Base-by-base conservation (phyloP, 2,888 invertebrate genomes). In the Vanessa cardui region DNA sequence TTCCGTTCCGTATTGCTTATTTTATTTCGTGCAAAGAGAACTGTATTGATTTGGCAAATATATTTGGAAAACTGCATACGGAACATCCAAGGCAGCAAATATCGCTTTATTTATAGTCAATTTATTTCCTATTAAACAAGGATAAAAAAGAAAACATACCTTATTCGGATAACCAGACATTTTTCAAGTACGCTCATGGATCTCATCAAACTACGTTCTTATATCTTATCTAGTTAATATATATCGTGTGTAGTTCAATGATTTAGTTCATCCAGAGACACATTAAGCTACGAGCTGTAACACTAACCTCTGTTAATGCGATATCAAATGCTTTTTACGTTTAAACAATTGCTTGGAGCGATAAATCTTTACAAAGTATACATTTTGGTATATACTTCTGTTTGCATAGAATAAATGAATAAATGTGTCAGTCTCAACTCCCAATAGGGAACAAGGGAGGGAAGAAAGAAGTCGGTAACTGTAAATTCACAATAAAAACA, bases 211-310 rank as follows among this genome's bases (percentile, higher is more conserved):
- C 16, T 16, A 33, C 9, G 5, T 5, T 26, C 20, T 6, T 26
- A 20, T 56, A 58, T 20, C 60, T 49, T 39, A 54, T 66, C 66
- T 45, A 66, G 61, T 49, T 26, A 21, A 18, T 8, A 18, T 47
- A 44, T 26, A 47, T 39, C n/a, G 31, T 20, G 18, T 33, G 3
- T 31, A 56, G 62, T 21, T 62, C 50, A 58, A 49, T 67, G 58
- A 62, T 62, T 67, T 62, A 62, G 21, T 62, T 62, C 31, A 49
- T 54, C 58, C 58, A 58, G 45, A 52, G 66, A 62, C 66, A 62
- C 62, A 50, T 61, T 60, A 66, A 66, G 44, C 61, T 47, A 54
- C 54, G 54, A 63, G 46, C 46, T 59, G 47, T 47, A 63, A 54
- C 63, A 59, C 45, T 54, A 67, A 63, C 63, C 52, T 54, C 62